phyloP scores from a whole-genome alignment of 2,797 vertebrate genomes.

The Pipistrellus kuhlii region DNA sequence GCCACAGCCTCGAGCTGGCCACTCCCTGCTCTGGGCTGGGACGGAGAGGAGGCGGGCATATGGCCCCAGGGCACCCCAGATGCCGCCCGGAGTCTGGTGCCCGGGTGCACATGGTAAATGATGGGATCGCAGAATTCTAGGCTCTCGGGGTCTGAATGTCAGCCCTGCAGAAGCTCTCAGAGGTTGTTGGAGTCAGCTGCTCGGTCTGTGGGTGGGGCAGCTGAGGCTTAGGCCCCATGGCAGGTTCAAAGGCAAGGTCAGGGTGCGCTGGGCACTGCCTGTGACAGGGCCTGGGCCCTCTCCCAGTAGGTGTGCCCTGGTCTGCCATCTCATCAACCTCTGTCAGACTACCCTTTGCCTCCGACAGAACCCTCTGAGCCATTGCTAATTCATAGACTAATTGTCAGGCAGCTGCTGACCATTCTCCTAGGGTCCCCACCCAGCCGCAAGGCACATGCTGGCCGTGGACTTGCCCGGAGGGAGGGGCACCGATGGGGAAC shows the following conservation, averaged over 20 bases:
- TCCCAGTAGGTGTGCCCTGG: background rate
- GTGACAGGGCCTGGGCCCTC: background rate
- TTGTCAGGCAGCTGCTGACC: too few species aligned
- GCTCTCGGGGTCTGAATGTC: background rate
- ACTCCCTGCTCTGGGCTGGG: background rate
- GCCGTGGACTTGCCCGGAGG: background rate
- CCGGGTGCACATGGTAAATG: background rate
- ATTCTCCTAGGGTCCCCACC: background rate
- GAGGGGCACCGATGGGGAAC: fast-evolving
- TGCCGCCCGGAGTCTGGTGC: background rate
- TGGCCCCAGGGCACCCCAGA: background rate
- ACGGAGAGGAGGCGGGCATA: background rate
- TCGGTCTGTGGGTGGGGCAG: background rate
- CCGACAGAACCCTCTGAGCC: background rate
- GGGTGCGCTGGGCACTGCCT: fast-evolving
- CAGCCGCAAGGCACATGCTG: background rate
- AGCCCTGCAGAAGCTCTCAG: background rate
- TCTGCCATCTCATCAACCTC: background rate
- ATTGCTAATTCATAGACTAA: background rate
- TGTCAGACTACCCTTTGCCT: background rate
- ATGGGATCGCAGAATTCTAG: background rate
- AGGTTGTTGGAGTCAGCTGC: background rate
- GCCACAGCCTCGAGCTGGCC: background rate
- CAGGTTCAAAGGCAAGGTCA: background rate
- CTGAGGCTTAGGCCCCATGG: background rate